Evolutionary conservation across 2,888 invertebrate species (phyloP).

Genomic region (Linnaemya tessellans): DNA sequence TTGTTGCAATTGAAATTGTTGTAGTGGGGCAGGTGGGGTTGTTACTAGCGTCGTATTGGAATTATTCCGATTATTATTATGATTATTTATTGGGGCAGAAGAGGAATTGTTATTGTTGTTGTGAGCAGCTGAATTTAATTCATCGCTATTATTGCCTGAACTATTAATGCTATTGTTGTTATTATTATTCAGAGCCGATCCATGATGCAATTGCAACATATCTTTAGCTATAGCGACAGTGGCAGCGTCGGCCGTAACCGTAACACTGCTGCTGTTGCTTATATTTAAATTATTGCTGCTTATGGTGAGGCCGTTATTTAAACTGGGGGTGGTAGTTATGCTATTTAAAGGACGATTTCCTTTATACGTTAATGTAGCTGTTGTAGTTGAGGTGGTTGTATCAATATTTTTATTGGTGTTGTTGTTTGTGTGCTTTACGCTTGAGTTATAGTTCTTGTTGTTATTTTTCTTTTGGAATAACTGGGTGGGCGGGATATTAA

Average conservation of each 20-base stretch:
- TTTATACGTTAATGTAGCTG: conserved; percentile 67
- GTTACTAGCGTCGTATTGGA: conserved; percentile 72
- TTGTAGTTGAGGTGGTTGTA: conserved; percentile 52
- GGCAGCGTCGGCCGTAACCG: conserved; percentile 79
- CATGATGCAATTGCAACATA: conserved; percentile 82
- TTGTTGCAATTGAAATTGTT: conserved; percentile 70
- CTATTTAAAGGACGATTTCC: conserved; percentile 64
- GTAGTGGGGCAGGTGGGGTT: conserved; percentile 79
- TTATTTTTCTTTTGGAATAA: conserved; percentile 71
- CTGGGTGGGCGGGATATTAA: conserved; percentile 75
- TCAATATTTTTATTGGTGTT: conserved; percentile 62
- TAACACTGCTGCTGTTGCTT: conserved; percentile 74
- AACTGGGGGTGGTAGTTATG: conserved; percentile 74
- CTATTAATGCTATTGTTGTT: conserved; percentile 76
- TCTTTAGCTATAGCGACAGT: conserved; percentile 82
- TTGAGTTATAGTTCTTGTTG: conserved; percentile 72
- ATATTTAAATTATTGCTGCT: conserved; percentile 75
- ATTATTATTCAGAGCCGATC: conserved; percentile 77
- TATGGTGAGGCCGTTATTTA: conserved; percentile 78
- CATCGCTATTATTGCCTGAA: conserved; percentile 63
- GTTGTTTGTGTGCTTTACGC: conserved; percentile 67
- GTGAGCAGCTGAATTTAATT: conserved; percentile 68
- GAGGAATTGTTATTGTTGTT: conserved; percentile 72
- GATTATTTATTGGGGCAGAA: conserved; percentile 52
- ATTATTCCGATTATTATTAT: conserved; percentile 73